Evolutionary conservation across 1,140 invertebrate species (phyloP), one percentile per base, ranked within the genome.

Genomic region (Apis mellifera): DNA sequence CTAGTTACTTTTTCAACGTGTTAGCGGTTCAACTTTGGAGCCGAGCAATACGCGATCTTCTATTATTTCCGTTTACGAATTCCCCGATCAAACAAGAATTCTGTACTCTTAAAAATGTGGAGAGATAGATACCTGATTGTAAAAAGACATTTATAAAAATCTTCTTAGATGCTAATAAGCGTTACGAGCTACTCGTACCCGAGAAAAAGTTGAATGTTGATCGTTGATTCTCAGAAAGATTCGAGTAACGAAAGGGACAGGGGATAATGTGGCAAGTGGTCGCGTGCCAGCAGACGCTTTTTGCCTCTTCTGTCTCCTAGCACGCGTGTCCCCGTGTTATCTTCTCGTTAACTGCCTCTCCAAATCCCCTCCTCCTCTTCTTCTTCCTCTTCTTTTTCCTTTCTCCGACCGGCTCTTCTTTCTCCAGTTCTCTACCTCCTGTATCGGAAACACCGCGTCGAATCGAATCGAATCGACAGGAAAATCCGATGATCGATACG

Each of bases 271-370:
- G 32, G 48, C 17, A 59, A 62, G 57, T 50, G 78, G 86, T 86
- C 86, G 86, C 85, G 86, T 87, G 85, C 85, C 81, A 57, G 55
- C 59, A 62, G 57, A 59, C 48, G 70, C 26, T 73, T 64, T 86
- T 73, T 73, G 64, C 79, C 73, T 32, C 26, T 69, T 17, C 65
- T 52, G 69, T 73, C 84, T 65, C 62, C 15, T 52, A 59, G 64
- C 75, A 86, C 84, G 71, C 80, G 80, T 79, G 55, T 75, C 68
- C 60, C 75, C 57, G 84, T 83, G 84, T 83, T 86, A 76, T 82
- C 72, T 77, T 83, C 85, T 69, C 55, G 81, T 82, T 86, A 76
- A 87, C 69, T n/a, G 48, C 32, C 57, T 50, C 57, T 66, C 48
- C 60, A 23, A 8, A 21, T 70, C 9, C 21, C 21, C 60, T 52